Evolutionary conservation across 2,113 vertebrate genomes (phyloP), one percentile per base, ranked within the genome.

Genomic region (Gadus chalcogrammus): DNA sequence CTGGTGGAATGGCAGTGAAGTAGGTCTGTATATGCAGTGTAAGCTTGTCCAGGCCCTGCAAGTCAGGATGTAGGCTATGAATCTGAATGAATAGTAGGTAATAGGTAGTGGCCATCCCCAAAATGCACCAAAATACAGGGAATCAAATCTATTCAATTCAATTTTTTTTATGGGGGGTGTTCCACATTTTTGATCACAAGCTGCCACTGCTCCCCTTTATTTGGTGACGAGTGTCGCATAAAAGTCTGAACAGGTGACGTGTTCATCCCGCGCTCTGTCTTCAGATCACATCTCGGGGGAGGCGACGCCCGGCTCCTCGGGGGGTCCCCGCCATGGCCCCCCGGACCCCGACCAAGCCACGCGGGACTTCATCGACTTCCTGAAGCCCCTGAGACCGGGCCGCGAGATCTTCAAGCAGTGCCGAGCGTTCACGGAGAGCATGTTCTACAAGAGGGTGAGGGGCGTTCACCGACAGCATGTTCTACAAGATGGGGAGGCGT

Each of bases 391-490:
- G 74, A 98, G 94, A 77, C 90, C 91, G 16, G 96, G 96, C 65
- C 94, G 93, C 70, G 96, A 99, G 55, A 93, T 98, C 88, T 96
- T 96, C 81, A 98, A 95, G 79, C 95, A 97, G 79, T 96, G 94
- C 80, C 93, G 95, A 58, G 79, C 93, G 11, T 98, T 98, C 80
- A 80, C 95, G 75, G 95, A 98, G 78, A 71, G 86, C 73, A 93
- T 97, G 92, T 92, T 90, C 74, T 94, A 92, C 71, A 98, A 96
- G 85, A 92, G 93, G 94, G 97, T 99, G 77, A 85, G 84, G 31
- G 15, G 79, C 93, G 11, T 98, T 98, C 80, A 80, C 95, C 75
- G 95, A 98, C 77, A 71, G 86, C 73, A 93, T 97, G 92, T 92
- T 90, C 74, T 94, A 92, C 71, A 98, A 96, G 85, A 92, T 93